Evolutionary conservation across 2,797 vertebrate genomes (phyloP), one percentile per base, ranked within the genome.

Genomic region (Enteromius thamalakanensis): DNA sequence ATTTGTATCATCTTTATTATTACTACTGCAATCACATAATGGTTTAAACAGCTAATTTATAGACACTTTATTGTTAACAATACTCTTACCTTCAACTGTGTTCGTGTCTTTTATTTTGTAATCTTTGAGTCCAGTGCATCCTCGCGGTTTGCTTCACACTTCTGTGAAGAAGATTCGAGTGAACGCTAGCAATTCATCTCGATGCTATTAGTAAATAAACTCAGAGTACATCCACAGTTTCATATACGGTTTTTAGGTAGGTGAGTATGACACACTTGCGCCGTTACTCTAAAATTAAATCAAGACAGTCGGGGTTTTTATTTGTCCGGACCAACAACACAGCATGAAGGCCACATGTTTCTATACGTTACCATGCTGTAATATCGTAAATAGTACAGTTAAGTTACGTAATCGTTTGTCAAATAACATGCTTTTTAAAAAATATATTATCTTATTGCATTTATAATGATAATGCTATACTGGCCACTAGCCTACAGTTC

Each of bases 191-290:
- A 67, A 64, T 79, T 77, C 4, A 84, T 74, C 49, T 84, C 81
- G 42, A 87, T 88, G 87, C 64, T 42, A 70, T 51, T 84, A 84
- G 76, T 58, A 83, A 23, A 58, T 72, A 69, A 23, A 74, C 10
- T 14, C 23, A 80, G 76, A 81, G 55, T 65, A 78, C 23, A 26
- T 49, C 19, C 7, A 65, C 3, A 21, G 21, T 72, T 84, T 60
- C 40, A 37, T 85, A 37, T 72, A 69, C 42, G 15, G 2, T 71
- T 83, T 65, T 1, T 71, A 60, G 87, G 86, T 88, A 87, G 23
- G 87, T 87, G 34, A 10, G 1, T 32, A 34, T 51, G 0, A 1
- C 19, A 60, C 2, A 37, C 26, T 2, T 15, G 6, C 15, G 58
- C 19, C 42, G 81, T 84, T 37, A 77, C 26, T 21, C 1, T n/a